Evolutionary conservation across 1,140 invertebrate species (phyloP).

Genomic region (Ruditapes philippinarum): DNA sequence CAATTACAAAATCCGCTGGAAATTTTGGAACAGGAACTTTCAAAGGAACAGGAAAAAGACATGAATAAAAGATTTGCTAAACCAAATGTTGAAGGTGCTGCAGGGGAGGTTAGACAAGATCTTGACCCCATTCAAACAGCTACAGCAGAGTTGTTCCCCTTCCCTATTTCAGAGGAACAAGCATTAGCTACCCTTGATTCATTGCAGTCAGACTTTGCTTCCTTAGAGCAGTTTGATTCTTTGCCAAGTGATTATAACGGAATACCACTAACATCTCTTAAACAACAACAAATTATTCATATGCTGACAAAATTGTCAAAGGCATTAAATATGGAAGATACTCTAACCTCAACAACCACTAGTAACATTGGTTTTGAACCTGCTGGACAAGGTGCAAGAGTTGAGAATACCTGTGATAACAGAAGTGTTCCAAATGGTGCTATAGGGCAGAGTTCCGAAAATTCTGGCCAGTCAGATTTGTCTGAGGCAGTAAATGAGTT

Average conservation of each 20-base stretch:
- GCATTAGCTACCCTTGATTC: slow-evolving; percentile 75
- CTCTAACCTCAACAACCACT: slow-evolving; percentile 77
- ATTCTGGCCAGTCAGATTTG: background rate
- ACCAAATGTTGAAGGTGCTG: background rate
- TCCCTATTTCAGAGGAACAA: slow-evolving; percentile 65
- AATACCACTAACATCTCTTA: slow-evolving; percentile 77
- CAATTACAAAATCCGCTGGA: slow-evolving; percentile 55
- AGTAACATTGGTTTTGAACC: slow-evolving; percentile 48
- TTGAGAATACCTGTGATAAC: slow-evolving; percentile 27
- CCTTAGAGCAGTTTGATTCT: slow-evolving; percentile 76
- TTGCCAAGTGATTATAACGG: slow-evolving; percentile 81
- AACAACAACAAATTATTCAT: slow-evolving; percentile 82
- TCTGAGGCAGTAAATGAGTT: background rate
- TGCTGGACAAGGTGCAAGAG: slow-evolving; percentile 38
- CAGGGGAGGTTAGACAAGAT: background rate
- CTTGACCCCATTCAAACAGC: slow-evolving; percentile 63
- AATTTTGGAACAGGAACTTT: slow-evolving; percentile 54
- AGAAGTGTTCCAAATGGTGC: slow-evolving; percentile 64
- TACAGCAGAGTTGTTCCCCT: slow-evolving; percentile 62
- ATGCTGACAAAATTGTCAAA: slow-evolving; percentile 79
- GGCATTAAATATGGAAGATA: slow-evolving; percentile 81
- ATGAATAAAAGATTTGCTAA: slow-evolving; percentile 40
- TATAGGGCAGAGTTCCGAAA: slow-evolving; percentile 5
- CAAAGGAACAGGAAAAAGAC: slow-evolving; percentile 35
- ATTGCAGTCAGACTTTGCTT: slow-evolving; percentile 77